These are phyloP conservation scores for Dryadula phaetusa DNA, from an alignment of 2,888 invertebrate species.

Conservation along the genomic window DNA sequence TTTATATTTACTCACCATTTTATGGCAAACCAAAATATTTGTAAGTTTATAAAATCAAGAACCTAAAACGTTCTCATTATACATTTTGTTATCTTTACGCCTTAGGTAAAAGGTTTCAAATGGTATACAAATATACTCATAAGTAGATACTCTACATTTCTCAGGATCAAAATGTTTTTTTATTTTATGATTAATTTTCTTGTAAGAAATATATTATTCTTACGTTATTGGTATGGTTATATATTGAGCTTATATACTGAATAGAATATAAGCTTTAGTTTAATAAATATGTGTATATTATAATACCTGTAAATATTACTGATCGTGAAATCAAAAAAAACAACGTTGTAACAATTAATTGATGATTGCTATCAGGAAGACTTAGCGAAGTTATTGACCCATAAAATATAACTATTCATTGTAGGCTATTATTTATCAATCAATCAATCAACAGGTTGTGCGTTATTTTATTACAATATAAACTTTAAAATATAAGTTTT, in stretches of 20 bases:
- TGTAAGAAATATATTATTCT: too few relatives aligned
- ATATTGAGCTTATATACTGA: not conserved
- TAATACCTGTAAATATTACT: not conserved
- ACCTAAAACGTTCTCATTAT: not conserved
- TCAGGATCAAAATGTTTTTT: too few relatives aligned
- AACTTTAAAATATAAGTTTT: not conserved
- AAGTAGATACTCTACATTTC: not conserved
- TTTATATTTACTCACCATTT: not conserved
- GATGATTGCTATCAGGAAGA: conserved; percentile 72
- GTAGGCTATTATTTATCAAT: conserved; percentile 20
- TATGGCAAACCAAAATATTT: not conserved
- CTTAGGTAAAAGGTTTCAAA: conserved; percentile 4
- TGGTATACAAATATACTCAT: too few relatives aligned
- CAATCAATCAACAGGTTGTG: not conserved
- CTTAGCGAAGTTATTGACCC: conserved; percentile 35
- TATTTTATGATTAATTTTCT: too few relatives aligned
- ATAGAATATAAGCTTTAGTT: too few relatives aligned
- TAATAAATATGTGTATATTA: too few relatives aligned
- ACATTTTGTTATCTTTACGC: not conserved
- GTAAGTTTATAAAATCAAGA: not conserved
- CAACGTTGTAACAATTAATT: conserved; percentile 69
- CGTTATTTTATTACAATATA: not conserved
- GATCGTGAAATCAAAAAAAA: conserved; percentile 57
- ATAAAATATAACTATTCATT: conserved; percentile 32
- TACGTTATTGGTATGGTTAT: too few relatives aligned